phyloP scores from a whole-genome alignment of 2,113 vertebrate species.

The Porphyrio hochstetteri region DNA sequence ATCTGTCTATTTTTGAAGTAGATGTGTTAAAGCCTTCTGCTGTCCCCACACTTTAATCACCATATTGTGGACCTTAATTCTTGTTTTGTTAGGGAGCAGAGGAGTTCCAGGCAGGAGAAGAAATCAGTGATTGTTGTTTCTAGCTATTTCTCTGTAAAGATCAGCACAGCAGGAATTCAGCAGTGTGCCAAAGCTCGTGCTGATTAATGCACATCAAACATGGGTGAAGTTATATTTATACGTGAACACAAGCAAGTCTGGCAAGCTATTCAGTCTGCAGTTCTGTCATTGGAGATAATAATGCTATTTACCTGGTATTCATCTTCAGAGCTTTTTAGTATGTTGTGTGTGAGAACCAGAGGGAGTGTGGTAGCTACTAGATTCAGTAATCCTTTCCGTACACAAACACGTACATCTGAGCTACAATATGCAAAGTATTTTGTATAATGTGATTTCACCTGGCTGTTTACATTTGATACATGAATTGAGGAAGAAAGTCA shows the following conservation, averaged over 20 bases:
- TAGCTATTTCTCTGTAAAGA: neutral
- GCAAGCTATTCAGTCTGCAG: neutral
- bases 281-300: neutral
- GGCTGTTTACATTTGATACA: neutral
- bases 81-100: neutral
- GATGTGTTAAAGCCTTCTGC: neutral
- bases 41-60: neutral
- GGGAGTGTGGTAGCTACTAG: neutral
- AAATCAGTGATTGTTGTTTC: neutral
- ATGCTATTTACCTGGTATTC: neutral
- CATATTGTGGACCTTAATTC: neutral
- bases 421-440: neutral
- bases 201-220: neutral
- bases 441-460: neutral
- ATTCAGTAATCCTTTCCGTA: accelerated
- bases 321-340: neutral
- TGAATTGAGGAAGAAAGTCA: neutral
- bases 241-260: neutral
- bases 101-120: neutral
- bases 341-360: neutral
- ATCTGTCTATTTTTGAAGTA: neutral
- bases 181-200: neutral
- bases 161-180: neutral
- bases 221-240: neutral
- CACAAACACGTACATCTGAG: accelerated